Evolutionary conservation across 1,140 invertebrate species (phyloP), one percentile per base, ranked within the genome.

Genomic region (Brachionus angularis): DNA sequence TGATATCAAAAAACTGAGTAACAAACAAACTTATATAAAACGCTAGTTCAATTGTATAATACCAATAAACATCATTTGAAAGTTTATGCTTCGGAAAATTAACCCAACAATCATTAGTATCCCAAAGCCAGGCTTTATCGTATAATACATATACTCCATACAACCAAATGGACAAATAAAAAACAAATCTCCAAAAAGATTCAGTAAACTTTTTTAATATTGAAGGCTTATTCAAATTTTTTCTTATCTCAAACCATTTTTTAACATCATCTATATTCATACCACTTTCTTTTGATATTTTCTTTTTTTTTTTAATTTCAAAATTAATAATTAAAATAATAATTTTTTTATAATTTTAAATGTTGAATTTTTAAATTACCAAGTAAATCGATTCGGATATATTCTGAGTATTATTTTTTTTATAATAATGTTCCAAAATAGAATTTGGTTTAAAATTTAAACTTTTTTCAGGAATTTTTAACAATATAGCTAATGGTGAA

Each of bases 11-110:
- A 82, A 95, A 96, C 79, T 96, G 91, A 16, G 90, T 91, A 42
- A 93, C 85, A 50, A 91, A 88, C 55, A 98, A 83, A 5, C 93
- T 89, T 88, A 93, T 93, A 80, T 99, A 99, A 83, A 98, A 98
- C 47, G 89, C 86, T 76, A 93, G 86, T 23, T 93, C 92, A 71
- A 94, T 85, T 87, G 95, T 93, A 82, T 97, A 97, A 80, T 97
- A 96, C 90, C 90, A 96, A 90, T 91, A 85, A 4, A 85, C 69
- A 73, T 82, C 83, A 46, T 62, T 62, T 3, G 78, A 76, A 14
- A 71, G 18, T 25, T 25, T 21, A 47, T 71, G 70, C 21, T 31
- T 44, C 10, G 70, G 70, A 27, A 46, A 71, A 33, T 36, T 34
- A 12, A 55, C 12, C 70, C 70, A 71, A 31, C 50, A 62, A 21